These are phyloP conservation scores for Ibidorhyncha struthersii DNA, from an alignment of 2,113 vertebrate genomes.

Conservation along the genomic window DNA sequence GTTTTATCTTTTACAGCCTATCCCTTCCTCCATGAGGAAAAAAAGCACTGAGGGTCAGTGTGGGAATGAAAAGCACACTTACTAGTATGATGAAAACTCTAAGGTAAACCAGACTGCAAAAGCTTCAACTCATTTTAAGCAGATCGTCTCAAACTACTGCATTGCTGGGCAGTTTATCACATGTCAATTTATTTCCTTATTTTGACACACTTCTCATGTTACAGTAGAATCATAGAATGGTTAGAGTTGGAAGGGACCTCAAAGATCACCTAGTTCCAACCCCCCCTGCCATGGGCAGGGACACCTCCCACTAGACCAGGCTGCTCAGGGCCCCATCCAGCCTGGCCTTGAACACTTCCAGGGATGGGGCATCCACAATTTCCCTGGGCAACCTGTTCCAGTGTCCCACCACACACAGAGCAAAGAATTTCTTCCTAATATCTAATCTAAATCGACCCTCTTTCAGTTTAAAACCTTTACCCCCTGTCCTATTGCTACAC, in stretches of 20 bases:
- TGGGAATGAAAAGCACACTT: not conserved
- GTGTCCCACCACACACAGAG: not conserved
- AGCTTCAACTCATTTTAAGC: not conserved
- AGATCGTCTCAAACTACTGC: not conserved
- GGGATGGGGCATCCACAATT: not conserved
- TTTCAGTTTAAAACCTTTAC: not conserved
- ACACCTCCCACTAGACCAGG: not conserved
- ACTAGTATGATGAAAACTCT: not conserved
- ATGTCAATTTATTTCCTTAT: not conserved
- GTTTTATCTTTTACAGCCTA: not conserved
- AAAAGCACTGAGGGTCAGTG: not conserved
- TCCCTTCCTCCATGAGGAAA: not conserved
- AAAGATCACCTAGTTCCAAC: not conserved
- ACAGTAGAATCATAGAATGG: not conserved
- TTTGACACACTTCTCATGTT: not conserved
- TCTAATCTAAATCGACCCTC: not conserved
- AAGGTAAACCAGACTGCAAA: not conserved
- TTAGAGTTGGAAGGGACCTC: not conserved
- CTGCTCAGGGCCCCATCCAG: not conserved
- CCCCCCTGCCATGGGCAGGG: not conserved
- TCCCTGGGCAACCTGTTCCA: not conserved
- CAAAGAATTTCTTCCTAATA: not conserved
- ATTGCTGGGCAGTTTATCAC: not conserved
- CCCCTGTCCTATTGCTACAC: not conserved
- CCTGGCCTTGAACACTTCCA: not conserved